Conservation (phyloP, 1,140 invertebrate genomes). For the Diachasma alloeum region DNA sequence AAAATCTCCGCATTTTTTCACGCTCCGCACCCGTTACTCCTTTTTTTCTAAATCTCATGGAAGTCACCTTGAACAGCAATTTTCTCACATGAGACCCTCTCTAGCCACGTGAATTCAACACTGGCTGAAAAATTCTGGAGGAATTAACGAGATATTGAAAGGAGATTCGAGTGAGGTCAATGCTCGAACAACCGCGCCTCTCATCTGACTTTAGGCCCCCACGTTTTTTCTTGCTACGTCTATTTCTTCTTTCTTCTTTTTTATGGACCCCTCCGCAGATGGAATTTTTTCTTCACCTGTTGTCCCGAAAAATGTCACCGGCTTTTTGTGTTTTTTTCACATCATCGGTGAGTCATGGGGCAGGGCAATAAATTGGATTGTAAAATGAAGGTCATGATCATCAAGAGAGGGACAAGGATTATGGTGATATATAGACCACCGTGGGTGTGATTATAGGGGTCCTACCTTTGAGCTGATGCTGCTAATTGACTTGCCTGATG, state of each 20-base stretch:
- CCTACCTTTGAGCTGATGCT: no score
- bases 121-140: slow-evolving; percentile 8
- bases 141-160: slow-evolving; percentile 15
- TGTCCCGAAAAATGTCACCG: not conserved
- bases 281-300: not conserved
- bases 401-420: not conserved
- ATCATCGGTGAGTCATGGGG: not conserved
- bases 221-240: not conserved
- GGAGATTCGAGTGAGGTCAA: slow-evolving; percentile 21
- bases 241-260: slow-evolving; percentile 3
- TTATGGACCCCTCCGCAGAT: not conserved
- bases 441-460: no score
- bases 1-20: not conserved
- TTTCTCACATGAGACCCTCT: not conserved
- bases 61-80: not conserved
- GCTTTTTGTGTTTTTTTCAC: not conserved
- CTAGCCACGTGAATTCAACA: not conserved
- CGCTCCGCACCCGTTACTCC: not conserved
- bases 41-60: not conserved
- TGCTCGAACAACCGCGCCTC: slow-evolving; percentile 20
- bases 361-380: not conserved
- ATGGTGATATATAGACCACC: not conserved
- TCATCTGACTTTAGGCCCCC: not conserved
- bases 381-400: not conserved
- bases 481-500: no score